Base-by-base conservation (phyloP, 2,113 vertebrate genomes). In the Corythaeola cristata region DNA sequence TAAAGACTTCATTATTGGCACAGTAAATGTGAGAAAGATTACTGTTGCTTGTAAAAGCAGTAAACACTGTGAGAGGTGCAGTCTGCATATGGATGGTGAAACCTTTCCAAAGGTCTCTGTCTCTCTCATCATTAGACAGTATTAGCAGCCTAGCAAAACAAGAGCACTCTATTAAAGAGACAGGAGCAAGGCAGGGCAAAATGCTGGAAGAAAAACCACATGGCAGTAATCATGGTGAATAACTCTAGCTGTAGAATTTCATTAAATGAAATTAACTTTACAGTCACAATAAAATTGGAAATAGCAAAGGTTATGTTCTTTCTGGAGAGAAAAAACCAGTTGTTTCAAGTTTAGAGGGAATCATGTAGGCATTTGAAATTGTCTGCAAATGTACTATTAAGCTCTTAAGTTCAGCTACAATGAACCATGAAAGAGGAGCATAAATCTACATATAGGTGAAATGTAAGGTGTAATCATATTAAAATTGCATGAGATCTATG, bases 261-360 rank as follows among this genome's bases (percentile, higher is more conserved):
- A 94, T 95, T 96, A 93, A 96, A 89, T 84, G 64, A 93, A 96
- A 97, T 96, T 94, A 96, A 96, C 85, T 97, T 97, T 97, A 95
- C 55, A 63, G 91, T 85, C 79, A 89, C 89, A 80, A 84, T 96
- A 96, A 96, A 97, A 93, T 28, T 78, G 53, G 59, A 85, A 95
- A 89, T 66, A 94, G 73, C 86, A 95, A 95, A 94, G 69, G 92
- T 88, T 96, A 85, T 75, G 55, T 90, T 96, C 91, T 96, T 90
- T 94, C 66, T 85, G 39, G 35, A 85, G 47, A 93, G 79, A 71
- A 94, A 88, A 90, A 53, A 19, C 27, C 72, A 80, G 50, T 21
- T 85, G 45, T 67, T 92, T 79, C 55, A 55, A 52, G 23, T 86
- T 93, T 81, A 79, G 79, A 64, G 30, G 22, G 41, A 95, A 82